Percentiles rank a stretch among this genome's conserved stretches.
These are phyloP conservation scores for Etheostoma perlongum DNA, from an alignment of 2,797 vertebrate genomes.

Conservation along the genomic window DNA sequence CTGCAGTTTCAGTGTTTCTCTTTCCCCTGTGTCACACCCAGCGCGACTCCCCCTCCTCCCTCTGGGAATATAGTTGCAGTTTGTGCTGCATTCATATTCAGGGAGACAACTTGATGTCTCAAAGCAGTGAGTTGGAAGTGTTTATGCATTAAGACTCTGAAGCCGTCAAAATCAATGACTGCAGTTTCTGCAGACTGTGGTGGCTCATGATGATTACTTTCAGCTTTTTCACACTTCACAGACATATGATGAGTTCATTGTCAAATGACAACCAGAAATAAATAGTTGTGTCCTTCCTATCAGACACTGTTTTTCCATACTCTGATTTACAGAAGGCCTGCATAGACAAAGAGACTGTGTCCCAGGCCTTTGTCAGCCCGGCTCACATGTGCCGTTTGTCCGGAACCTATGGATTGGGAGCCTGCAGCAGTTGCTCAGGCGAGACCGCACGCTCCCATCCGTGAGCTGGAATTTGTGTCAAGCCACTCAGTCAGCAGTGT, in stretches of 20 bases:
- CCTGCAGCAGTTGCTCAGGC: slow-evolving; percentile 64
- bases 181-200: slow-evolving; percentile 39
- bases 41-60: slow-evolving; percentile 25
- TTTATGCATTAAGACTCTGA: slow-evolving; percentile 37
- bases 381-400: slow-evolving; percentile 58
- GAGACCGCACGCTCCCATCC: slow-evolving; percentile 51
- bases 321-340: neutral
- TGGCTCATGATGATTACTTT: slow-evolving; percentile 20
- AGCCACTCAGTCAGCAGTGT: slow-evolving; percentile 64
- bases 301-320: neutral
- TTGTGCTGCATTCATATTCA: slow-evolving; percentile 60
- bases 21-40: slow-evolving; percentile 40
- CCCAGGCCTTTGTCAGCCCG: slow-evolving; percentile 18
- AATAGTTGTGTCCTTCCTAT: neutral
- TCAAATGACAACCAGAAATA: neutral
- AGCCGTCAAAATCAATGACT: slow-evolving; percentile 33
- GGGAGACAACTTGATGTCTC: slow-evolving; percentile 43
- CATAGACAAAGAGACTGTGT: slow-evolving; percentile 19
- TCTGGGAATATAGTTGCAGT: slow-evolving; percentile 45
- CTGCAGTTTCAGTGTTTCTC: slow-evolving; percentile 28
- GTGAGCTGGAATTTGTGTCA: slow-evolving; percentile 74
- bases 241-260: slow-evolving; percentile 13
- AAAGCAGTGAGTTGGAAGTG: slow-evolving; percentile 50
- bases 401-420: slow-evolving; percentile 32
- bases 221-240: slow-evolving; percentile 15